Base-by-base conservation (phyloP, 2,888 invertebrate genomes). In the Rhagonycha fulva region DNA sequence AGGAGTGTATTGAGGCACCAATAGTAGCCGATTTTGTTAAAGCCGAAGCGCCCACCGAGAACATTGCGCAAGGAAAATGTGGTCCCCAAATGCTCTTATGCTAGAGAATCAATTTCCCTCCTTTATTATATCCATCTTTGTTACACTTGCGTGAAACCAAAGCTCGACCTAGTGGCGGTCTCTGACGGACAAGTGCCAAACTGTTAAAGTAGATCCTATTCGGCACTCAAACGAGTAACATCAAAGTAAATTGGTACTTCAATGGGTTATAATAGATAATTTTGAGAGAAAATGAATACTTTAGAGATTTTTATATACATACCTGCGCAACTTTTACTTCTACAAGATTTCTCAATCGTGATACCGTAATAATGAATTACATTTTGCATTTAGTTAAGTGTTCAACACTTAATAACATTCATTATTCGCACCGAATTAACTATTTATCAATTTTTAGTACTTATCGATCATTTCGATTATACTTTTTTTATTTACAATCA, bases 21-120 rank as follows among this genome's bases (percentile, higher is more conserved):
- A 91, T 91, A 87, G 89, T 90, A 89, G 89, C 89, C 87, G 89
- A 89, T 90, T 90, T 90, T 90, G 90, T 90, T 89, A 89, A 89
- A 89, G 85, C 86, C 86, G 87, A 82, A 85, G 86, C 87, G 87
- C 87, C 87, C 87, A 87, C 87, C 85, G 84, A 82, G 83, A 83
- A 84, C 83, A 84, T 86, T 88, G 87, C 88, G 88, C 88, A 86
- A 85, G 85, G 82, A 85, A 84, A 85, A 85, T 83, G 84, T 85
- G 84, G 85, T 85, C 86, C 87, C 85, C 85, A 84, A 85, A 85
- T 81, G 82, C 83, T 80, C 79, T 80, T 79, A 82, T 81, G 80
- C 81, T 81, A 83, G 82, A 47, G 47, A 82, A 83, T 80, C 81
- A 81, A 81, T 83, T 79, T 82, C 82, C 84, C 85, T 84, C 84